Base-by-base conservation (phyloP, 2,113 vertebrate genomes). In the Heliornis fulica region DNA sequence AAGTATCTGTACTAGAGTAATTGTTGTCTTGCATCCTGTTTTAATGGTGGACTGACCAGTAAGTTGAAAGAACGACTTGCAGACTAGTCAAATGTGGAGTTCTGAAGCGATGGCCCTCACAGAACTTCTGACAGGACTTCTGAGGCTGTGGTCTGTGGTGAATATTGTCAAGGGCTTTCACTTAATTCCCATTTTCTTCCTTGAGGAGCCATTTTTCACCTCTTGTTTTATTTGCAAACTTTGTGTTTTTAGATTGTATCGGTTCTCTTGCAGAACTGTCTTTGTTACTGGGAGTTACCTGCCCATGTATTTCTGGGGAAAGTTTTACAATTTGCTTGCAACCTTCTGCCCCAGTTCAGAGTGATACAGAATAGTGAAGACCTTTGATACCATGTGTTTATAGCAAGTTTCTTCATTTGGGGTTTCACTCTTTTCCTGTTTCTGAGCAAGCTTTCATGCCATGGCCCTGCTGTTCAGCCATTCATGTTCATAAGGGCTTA, bases 361-460 rank as follows among this genome's bases (percentile, higher is more conserved):
- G 53, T 83, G 48, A 66, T 32, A 46, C 18, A 46, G 78, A 81
- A 26, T 23, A 34, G 54, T 2, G 3, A 90, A 68, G 82, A 77
- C 68, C 70, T 78, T 88, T 91, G 88, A 77, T 91, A 74, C 8
- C 4, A 1, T 45, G 40, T 54, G 70, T 48, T 90, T 70, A 31
- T 36, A 60, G 61, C 54, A 54, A 46, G 41, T 16, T 60, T 87
- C 69, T 89, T 71, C 53, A 23, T 50, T 75, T 48, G 40, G 29
- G 20, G 5, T 79, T 87, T 83, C 2, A 1, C 83, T 87, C 77
- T 72, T 69, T 76, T 13, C 53, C 29, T 3, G 20, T 69, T 93
- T 91, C 75, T 89, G 59, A 89, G 89, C 68, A 66, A 92, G 63
- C 90, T 90, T 83, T 94, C 82, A 85, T 78, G 68, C 84, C 43